Base-by-base conservation (phyloP, 2,113 vertebrate genomes). In the Motacilla alba region DNA sequence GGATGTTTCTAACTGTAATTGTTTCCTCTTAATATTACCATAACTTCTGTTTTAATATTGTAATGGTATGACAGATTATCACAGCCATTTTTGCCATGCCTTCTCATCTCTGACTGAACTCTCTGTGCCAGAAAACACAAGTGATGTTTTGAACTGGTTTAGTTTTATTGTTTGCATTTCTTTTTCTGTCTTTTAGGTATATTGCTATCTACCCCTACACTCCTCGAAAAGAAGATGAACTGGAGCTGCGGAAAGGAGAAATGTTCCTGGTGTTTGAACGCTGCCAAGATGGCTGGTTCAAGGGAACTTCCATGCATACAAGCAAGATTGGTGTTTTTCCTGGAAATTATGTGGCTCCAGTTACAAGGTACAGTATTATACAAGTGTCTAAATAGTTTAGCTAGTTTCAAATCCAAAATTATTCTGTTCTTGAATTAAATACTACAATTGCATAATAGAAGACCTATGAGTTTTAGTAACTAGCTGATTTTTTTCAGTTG, bases 261-360 rank as follows among this genome's bases (percentile, higher is more conserved):
- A 99, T 99, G 99, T 99, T 99, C 94, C 97, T 99, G 18, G 99
- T 99, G 47, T 98, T 99, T 96, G 99, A 99, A 62, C 99, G 99
- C 91, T 99, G 99, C 96, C 99, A 99, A 89, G 99, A 99, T 37
- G 99, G 99, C 95, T 99, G 99, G 99, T 99, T 99, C 98, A 99
- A 99, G 96, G 99, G 99, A 93, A 99, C 99, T 9, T 99, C 99
- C 46, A 99, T 99, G 99, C 99, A 99, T 87, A 99, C 99, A 5
- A 99, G 99, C 97, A 99, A 99, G 97, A 99, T 99, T 3, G 99
- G 99, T 50, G 99, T 99, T 68, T 99, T 99, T 94, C 99, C 99
- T 47, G 99, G 99, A 80, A 99, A 99, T 98, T 99, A 99, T 20
- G 99, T 99, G 98, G 99, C 99, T 95, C 99, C 99, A 46, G 98